Conservation (phyloP, 2,113 vertebrate genomes). For the Ivindomyrus marchei region DNA sequence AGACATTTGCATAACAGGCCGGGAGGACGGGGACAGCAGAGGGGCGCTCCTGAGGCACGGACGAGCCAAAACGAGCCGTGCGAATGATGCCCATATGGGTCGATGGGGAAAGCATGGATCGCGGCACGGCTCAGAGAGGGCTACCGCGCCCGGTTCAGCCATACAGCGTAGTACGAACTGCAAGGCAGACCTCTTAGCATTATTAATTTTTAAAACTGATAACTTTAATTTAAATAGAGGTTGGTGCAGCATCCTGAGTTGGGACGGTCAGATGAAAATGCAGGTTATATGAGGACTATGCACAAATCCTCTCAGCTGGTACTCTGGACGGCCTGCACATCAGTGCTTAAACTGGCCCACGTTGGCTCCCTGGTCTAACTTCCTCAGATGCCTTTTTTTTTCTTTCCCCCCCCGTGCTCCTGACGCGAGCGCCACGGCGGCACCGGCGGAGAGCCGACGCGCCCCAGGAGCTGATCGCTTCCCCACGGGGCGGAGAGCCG, state of each 20-base stretch:
- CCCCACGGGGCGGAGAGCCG: background rate
- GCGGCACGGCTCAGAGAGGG: background rate
- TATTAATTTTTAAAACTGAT: background rate
- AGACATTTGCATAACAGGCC: slow-evolving; percentile 61
- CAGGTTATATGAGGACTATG: slow-evolving; percentile 58
- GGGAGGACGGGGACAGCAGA: slow-evolving; percentile 35
- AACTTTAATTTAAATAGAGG: background rate
- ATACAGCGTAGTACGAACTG: background rate
- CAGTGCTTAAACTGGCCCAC: slow-evolving; percentile 61
- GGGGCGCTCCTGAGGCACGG: slow-evolving; percentile 54
- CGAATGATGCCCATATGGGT: slow-evolving; percentile 25
- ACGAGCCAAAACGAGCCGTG: slow-evolving; percentile 50
- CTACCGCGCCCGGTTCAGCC: background rate
- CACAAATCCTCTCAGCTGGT: slow-evolving; percentile 65
- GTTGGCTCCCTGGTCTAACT: slow-evolving; percentile 53
- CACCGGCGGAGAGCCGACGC: background rate
- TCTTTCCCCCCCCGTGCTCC: slow-evolving; percentile 18
- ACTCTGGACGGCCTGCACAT: slow-evolving; percentile 52
- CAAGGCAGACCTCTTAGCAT: background rate
- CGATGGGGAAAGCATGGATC: slow-evolving; percentile 38
- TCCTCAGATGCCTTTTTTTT: slow-evolving; percentile 53
- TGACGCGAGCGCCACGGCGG: slow-evolving; percentile 54
- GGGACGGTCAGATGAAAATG: slow-evolving; percentile 35
- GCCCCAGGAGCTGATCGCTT: background rate
- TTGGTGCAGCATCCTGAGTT: background rate